Percentiles rank a stretch among this genome's conserved stretches.
These are phyloP conservation scores for Sarcophilus harrisii DNA, from an alignment of 2,797 vertebrate genomes.

Conservation along the genomic window DNA sequence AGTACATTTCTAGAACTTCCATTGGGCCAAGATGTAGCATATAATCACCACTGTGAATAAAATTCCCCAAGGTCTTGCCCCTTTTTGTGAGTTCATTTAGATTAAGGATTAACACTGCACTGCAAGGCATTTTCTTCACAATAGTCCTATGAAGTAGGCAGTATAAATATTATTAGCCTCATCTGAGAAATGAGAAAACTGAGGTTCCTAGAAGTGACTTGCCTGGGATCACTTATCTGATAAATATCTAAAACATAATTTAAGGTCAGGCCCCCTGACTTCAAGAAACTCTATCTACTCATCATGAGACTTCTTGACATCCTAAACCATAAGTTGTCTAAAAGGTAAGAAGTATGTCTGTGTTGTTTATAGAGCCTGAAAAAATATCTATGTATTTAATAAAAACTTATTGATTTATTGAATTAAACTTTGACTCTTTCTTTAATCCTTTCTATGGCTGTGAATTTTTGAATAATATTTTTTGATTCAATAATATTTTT, in stretches of 20 bases:
- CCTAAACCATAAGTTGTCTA: background rate
- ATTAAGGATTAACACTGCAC: background rate
- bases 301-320: background rate
- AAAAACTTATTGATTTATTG: background rate
- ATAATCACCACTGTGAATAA: background rate
- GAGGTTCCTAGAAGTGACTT: background rate
- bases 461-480: background rate
- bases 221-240: background rate
- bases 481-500: background rate
- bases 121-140: background rate
- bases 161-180: background rate
- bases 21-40: background rate
- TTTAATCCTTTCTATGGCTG: background rate
- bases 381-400: background rate
- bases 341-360: background rate
- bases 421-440: background rate
- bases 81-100: background rate
- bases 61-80: background rate
- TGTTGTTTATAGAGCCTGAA: background rate
- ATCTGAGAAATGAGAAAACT: background rate
- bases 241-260: background rate
- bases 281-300: background rate
- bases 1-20: background rate
- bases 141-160: background rate
- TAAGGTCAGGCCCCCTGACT: background rate